These are phyloP conservation scores for Tetragnatha versicolor DNA, from an alignment of 1,140 invertebrate species.

Conservation along the genomic window DNA sequence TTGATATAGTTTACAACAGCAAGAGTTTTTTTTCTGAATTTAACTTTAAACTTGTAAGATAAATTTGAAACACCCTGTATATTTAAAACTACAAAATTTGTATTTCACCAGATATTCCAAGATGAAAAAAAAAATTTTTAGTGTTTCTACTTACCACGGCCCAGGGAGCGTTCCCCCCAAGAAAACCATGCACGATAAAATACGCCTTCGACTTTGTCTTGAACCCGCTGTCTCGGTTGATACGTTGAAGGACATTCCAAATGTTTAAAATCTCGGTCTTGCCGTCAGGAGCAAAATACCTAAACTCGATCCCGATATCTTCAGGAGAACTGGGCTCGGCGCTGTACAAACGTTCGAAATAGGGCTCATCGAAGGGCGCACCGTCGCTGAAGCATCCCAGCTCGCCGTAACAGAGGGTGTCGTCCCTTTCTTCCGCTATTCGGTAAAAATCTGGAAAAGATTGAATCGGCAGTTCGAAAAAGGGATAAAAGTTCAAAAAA, in stretches of 20 bases:
- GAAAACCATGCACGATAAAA: background rate
- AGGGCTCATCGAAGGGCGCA: constrained; percentile 83
- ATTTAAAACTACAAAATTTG: background rate
- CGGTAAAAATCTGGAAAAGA: too few relatives aligned
- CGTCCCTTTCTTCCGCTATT: too few relatives aligned
- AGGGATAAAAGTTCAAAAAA: too few relatives aligned
- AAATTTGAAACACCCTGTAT: background rate
- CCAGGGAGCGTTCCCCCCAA: background rate
- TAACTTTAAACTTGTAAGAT: background rate
- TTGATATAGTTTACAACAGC: background rate
- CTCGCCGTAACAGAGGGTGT: too few relatives aligned
- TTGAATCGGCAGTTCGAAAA: too few relatives aligned
- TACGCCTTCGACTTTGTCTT: background rate
- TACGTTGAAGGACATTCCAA: too few relatives aligned
- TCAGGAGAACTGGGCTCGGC: constrained; percentile 79
- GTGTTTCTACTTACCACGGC: background rate
- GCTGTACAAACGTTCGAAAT: constrained; percentile 80
- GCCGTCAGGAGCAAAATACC: too few relatives aligned
- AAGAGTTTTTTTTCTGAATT: background rate
- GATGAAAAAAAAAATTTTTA: background rate
- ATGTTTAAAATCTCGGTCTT: too few relatives aligned
- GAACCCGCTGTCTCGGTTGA: too few relatives aligned
- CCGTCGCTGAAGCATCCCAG: constrained; percentile 82
- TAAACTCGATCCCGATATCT: constrained; percentile 81
- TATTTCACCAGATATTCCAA: background rate